Percentiles rank a stretch among this genome's conserved stretches.
These are phyloP conservation scores for Cerceris ruficornis DNA, from an alignment of 2,888 invertebrate species.

Conservation along the genomic window DNA sequence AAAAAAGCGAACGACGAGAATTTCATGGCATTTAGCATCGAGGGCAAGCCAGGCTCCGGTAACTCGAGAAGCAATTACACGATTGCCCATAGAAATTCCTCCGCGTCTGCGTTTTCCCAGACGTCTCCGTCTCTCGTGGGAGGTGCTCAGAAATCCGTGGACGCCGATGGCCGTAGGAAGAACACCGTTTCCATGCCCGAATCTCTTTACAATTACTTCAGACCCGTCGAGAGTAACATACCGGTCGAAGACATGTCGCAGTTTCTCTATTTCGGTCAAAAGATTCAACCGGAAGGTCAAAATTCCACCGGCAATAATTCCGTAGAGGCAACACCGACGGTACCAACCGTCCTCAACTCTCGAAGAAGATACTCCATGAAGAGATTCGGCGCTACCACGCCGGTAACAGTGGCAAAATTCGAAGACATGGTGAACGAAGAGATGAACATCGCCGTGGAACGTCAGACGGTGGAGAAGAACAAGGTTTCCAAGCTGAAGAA, in stretches of 20 bases:
- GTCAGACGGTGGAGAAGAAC: slow-evolving; percentile 76
- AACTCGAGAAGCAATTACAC: slow-evolving; percentile 34
- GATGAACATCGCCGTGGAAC: slow-evolving; percentile 75
- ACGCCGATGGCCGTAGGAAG: slow-evolving; percentile 82
- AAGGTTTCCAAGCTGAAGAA: slow-evolving; percentile 74
- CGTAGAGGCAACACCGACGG: slow-evolving; percentile 68
- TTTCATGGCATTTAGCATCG: slow-evolving; percentile 27
- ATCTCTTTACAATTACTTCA: slow-evolving; percentile 86
- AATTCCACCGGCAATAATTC: slow-evolving; percentile 69
- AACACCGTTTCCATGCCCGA: slow-evolving; percentile 85
- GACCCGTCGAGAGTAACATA: slow-evolving; percentile 85
- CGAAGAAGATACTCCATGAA: slow-evolving; percentile 71
- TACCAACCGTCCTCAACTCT: slow-evolving; percentile 61
- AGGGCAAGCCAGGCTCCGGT: slow-evolving; percentile 24
- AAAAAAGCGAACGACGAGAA: slow-evolving; percentile 27
- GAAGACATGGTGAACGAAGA: slow-evolving; percentile 78
- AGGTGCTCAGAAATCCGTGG: slow-evolving; percentile 73
- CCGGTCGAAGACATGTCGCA: slow-evolving; percentile 87
- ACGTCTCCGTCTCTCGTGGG: slow-evolving; percentile 12
- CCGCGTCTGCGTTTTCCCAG: slow-evolving; percentile 8
- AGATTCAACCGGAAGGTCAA: slow-evolving; percentile 81
- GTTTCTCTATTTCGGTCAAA: slow-evolving; percentile 88
- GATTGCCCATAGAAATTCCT: slow-evolving; percentile 17
- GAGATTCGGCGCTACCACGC: slow-evolving; percentile 57
- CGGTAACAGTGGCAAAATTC: slow-evolving; percentile 54